Conservation (phyloP, 2,888 invertebrate genomes). For the Pachymerium ferrugineum region DNA sequence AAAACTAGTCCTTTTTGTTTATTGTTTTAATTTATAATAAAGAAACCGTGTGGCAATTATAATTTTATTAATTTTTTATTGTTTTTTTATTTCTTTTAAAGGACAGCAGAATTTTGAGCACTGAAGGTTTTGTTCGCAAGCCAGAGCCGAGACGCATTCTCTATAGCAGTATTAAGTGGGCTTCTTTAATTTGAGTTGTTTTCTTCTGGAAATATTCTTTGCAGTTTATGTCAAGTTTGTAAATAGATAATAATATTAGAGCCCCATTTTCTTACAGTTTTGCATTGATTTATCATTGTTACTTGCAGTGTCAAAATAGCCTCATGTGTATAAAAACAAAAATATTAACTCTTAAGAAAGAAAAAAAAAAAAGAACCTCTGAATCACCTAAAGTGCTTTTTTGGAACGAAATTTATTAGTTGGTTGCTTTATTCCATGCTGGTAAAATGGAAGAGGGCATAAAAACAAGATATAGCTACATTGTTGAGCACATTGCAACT, state of each 20-base stretch:
- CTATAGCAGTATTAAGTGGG: not conserved
- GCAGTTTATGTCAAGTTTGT: not conserved
- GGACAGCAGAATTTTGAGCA: not conserved
- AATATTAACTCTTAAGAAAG: not conserved
- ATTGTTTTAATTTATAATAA: constrained; percentile 1
- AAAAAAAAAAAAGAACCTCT: not conserved
- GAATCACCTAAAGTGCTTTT: constrained; percentile 22
- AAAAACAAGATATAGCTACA: not conserved
- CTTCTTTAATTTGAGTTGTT: not conserved
- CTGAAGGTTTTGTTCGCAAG: too few relatives aligned
- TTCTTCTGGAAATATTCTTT: too few relatives aligned
- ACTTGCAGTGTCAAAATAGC: constrained; percentile 16
- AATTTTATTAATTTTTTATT: not conserved
- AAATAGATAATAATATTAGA: not conserved
- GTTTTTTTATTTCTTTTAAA: not conserved
- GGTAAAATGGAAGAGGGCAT: constrained; percentile 2
- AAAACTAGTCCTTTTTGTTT: not conserved
- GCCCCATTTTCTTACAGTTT: not conserved
- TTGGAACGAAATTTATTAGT: constrained; percentile 4
- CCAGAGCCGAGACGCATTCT: too few relatives aligned
- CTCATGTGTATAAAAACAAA: not conserved
- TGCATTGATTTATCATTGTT: not conserved
- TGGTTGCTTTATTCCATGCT: constrained; percentile 8
- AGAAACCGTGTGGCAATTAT: not conserved
- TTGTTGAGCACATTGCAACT: constrained; percentile 20